Evolutionary conservation across 2,797 vertebrate genomes (phyloP).

Genomic region (Cephalopachus bancanus): DNA sequence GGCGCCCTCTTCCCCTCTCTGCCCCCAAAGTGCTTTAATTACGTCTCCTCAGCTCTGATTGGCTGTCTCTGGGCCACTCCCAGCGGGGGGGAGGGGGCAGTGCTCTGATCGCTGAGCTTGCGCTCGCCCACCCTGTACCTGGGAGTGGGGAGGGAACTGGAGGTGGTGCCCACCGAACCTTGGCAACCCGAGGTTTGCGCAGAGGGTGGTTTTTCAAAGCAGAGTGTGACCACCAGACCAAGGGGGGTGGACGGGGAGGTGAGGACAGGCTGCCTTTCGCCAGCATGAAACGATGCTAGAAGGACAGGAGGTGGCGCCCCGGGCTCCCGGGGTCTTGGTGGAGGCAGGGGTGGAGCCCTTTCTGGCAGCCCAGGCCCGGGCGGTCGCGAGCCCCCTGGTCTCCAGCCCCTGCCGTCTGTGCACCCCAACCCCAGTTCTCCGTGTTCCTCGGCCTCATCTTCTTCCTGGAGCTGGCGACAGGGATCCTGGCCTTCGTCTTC

Average conservation of each 20-base stretch:
- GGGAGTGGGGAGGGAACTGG: background rate
- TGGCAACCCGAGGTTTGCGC: background rate
- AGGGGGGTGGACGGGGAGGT: background rate
- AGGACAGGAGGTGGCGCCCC: background rate
- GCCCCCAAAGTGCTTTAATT: background rate
- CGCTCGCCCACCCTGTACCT: background rate
- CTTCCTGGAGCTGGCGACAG: slow-evolving; percentile 96
- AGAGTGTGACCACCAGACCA: background rate
- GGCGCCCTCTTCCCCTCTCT: background rate
- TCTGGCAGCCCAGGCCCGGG: background rate
- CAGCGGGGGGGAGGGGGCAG: background rate
- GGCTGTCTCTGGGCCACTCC: slow-evolving; percentile 32
- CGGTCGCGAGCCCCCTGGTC: background rate
- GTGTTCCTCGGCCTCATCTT: slow-evolving; percentile 97
- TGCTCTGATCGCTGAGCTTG: background rate
- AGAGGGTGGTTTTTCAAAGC: background rate
- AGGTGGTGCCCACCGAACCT: background rate
- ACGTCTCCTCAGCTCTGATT: slow-evolving; percentile 3
- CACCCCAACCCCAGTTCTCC: slow-evolving; percentile 91
- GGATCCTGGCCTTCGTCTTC: slow-evolving; percentile 96
- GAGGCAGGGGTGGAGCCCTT: no score
- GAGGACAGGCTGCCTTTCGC: background rate
- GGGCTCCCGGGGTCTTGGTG: background rate
- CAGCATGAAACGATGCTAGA: background rate
- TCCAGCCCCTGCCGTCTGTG: background rate